Evolutionary conservation across 2,797 vertebrate species (phyloP).

Genomic region (Xerus rutilus): DNA sequence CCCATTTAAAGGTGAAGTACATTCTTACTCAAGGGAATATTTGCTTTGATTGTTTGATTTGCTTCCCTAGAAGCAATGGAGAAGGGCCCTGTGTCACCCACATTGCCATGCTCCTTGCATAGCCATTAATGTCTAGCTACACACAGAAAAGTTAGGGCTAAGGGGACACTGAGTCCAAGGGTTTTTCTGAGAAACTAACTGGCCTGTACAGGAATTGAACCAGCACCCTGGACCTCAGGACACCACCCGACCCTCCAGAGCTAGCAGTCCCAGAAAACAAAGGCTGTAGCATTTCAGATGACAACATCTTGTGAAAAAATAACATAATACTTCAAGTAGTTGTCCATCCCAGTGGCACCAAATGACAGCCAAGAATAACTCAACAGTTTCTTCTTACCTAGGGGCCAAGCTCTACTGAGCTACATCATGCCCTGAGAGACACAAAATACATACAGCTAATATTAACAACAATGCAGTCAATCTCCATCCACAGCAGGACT

Average conservation of each 20-base stretch:
- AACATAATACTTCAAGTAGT: background rate
- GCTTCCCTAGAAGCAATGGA: background rate
- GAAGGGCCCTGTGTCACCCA: background rate
- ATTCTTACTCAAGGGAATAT: too few species aligned
- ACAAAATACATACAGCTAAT: background rate
- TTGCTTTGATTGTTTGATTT: background rate
- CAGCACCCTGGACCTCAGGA: background rate
- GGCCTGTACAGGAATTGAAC: background rate
- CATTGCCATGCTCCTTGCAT: background rate
- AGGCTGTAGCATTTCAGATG: background rate
- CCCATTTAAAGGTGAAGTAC: background rate
- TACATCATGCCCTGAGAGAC: background rate
- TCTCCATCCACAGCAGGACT: background rate
- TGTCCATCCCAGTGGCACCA: constrained; percentile 44
- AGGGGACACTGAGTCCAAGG: background rate
- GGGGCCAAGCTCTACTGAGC: background rate
- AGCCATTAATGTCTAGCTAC: background rate
- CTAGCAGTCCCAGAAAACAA: background rate
- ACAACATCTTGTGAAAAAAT: constrained; percentile 46
- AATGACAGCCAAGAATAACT: constrained; percentile 29
- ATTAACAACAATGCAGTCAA: background rate
- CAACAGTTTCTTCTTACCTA: constrained; percentile 30
- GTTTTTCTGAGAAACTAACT: background rate
- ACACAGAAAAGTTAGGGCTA: background rate
- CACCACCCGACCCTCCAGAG: background rate